Evolutionary conservation across 1,140 invertebrate species (phyloP).

Genomic region (Drosophila obscura): DNA sequence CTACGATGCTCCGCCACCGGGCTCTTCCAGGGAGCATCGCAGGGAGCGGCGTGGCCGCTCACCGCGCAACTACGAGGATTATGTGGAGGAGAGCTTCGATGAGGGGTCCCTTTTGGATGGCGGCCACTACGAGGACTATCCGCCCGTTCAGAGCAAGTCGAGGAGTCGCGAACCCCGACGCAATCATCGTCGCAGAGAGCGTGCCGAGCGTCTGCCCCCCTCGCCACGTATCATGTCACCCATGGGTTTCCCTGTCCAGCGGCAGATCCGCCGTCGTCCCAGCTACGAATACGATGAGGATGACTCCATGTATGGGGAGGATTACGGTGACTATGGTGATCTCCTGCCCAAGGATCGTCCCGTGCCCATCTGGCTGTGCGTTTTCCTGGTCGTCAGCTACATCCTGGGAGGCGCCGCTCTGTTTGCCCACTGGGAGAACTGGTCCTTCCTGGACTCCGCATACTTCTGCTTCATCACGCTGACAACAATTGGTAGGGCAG

Average conservation of each 20-base stretch:
- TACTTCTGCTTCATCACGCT: conserved; percentile 98
- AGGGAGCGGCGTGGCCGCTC: conserved; percentile 61
- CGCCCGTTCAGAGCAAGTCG: conserved; percentile 42
- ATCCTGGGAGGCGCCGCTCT: conserved; percentile 94
- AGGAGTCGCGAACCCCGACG: conserved; percentile 47
- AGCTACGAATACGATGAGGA: conserved; percentile 77
- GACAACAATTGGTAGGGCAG: conserved; percentile 91
- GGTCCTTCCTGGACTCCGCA: conserved; percentile 94
- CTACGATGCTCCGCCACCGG: conserved; percentile 44
- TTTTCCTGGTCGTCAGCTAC: conserved; percentile 94
- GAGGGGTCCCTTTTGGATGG: conserved; percentile 58
- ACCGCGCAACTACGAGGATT: conserved; percentile 61
- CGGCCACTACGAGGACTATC: conserved; percentile 71
- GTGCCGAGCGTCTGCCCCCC: conserved; percentile 69
- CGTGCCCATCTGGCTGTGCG: conserved; percentile 95
- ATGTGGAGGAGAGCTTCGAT: conserved; percentile 73
- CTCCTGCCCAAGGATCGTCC: conserved; percentile 85
- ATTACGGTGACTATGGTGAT: conserved; percentile 84
- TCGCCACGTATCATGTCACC: conserved; percentile 88
- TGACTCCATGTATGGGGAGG: conserved; percentile 85
- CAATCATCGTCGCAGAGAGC: conserved; percentile 56
- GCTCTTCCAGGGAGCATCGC: conserved; percentile 33
- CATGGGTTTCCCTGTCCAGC: conserved; percentile 87
- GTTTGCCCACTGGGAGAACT: conserved; percentile 94
- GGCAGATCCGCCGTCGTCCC: conserved; percentile 83